These are phyloP conservation scores for Lethocerus indicus DNA, from an alignment of 1,140 invertebrate species.

Conservation along the genomic window DNA sequence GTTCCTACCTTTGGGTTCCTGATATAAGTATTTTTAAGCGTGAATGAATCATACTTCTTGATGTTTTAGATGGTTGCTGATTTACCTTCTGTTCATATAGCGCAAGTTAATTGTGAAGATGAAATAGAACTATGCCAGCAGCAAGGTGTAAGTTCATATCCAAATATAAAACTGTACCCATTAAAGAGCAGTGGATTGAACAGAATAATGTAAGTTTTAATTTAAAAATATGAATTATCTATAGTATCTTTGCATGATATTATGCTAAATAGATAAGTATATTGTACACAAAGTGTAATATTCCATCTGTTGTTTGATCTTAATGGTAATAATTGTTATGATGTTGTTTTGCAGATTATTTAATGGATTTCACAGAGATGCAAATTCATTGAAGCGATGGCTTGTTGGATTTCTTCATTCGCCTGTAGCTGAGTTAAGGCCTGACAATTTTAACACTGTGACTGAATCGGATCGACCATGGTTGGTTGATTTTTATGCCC, in stretches of 20 bases:
- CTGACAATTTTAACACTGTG: slow-evolving; percentile 18
- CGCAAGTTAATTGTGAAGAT: slow-evolving; percentile 46
- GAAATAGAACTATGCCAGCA: slow-evolving; percentile 35
- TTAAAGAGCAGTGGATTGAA: slow-evolving; percentile 28
- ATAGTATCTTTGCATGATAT: no score
- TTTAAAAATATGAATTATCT: background rate
- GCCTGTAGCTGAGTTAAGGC: slow-evolving; percentile 20
- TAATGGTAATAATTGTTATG: no score
- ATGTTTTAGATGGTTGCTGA: slow-evolving; percentile 24
- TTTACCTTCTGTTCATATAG: slow-evolving; percentile 37
- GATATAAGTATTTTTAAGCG: background rate
- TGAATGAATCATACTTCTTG: background rate
- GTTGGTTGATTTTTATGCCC: slow-evolving; percentile 54
- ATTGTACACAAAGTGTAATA: no score
- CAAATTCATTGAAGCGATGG: slow-evolving; percentile 38
- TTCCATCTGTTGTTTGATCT: no score
- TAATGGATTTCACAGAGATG: slow-evolving; percentile 39
- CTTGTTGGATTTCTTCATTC: slow-evolving; percentile 36
- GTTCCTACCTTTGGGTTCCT: background rate
- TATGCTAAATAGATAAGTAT: no score
- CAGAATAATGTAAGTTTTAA: slow-evolving; percentile 30
- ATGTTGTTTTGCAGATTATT: slow-evolving; percentile 34
- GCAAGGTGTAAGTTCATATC: slow-evolving; percentile 46
- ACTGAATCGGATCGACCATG: slow-evolving; percentile 27
- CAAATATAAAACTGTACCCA: slow-evolving; percentile 51